These are phyloP conservation scores for Pocota personata DNA, from an alignment of 2,888 invertebrate species.

Conservation along the genomic window DNA sequence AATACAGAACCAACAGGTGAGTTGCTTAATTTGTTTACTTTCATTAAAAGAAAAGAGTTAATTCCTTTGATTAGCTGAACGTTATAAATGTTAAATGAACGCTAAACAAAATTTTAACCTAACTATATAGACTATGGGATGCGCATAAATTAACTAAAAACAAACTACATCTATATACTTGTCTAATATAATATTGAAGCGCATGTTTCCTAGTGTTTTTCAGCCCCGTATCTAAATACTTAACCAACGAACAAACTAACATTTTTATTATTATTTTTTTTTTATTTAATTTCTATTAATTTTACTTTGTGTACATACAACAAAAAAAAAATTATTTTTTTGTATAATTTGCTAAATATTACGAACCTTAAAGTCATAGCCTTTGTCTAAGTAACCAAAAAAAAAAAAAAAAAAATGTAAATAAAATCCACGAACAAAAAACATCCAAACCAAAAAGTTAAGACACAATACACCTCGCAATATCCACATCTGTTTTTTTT, in stretches of 20 bases:
- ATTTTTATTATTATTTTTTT: slow-evolving; percentile 32
- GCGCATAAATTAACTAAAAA: slow-evolving; percentile 41
- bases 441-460: slow-evolving; percentile 16
- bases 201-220: slow-evolving; percentile 53
- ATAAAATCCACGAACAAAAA: slow-evolving; percentile 56
- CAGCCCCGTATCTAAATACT: slow-evolving; percentile 30
- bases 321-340: background rate
- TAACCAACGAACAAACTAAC: slow-evolving; percentile 55
- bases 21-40: slow-evolving; percentile 77
- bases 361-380: slow-evolving; percentile 11
- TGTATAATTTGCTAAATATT: slow-evolving; percentile 56
- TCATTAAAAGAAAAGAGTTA: slow-evolving; percentile 26
- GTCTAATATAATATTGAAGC: slow-evolving; percentile 20
- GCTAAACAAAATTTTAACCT: slow-evolving; percentile 48
- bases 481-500: slow-evolving; percentile 37
- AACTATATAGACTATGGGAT: slow-evolving; percentile 44
- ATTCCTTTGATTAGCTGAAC: slow-evolving; percentile 59
- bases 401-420: slow-evolving; percentile 12
- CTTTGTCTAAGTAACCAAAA: slow-evolving; percentile 36
- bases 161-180: slow-evolving; percentile 5
- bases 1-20: slow-evolving; percentile 88
- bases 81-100: slow-evolving; percentile 66
- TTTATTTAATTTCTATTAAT: slow-evolving; percentile 2
- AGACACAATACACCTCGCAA: slow-evolving; percentile 60
- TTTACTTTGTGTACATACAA: slow-evolving; percentile 19